These are phyloP conservation scores for Pinna nobilis DNA, from an alignment of 1,140 invertebrate species.

Conservation along the genomic window DNA sequence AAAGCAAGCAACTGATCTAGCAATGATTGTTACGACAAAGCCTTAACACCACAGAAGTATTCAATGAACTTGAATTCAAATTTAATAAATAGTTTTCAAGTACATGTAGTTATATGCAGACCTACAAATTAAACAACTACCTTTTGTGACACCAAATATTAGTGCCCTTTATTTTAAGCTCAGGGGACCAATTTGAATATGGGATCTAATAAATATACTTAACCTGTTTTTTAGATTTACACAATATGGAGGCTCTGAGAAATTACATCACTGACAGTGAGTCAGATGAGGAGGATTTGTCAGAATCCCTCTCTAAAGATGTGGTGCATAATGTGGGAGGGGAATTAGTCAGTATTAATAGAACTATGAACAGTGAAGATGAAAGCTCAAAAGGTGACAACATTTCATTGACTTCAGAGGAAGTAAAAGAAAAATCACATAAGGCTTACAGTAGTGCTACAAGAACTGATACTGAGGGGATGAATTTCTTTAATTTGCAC, in stretches of 20 bases:
- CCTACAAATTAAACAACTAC: not conserved
- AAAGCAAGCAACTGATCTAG: no score
- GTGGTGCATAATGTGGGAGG: no score
- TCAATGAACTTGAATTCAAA: not conserved
- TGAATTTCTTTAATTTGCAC: constrained; percentile 33
- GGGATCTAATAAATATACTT: no score
- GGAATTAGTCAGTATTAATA: no score
- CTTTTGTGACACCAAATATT: not conserved
- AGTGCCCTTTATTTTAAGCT: no score
- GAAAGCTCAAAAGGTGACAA: not conserved
- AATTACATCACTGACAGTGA: constrained; percentile 35
- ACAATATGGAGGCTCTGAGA: constrained; percentile 38
- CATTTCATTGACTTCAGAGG: no score
- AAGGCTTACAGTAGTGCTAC: not conserved
- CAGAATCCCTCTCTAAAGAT: no score
- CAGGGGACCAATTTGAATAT: no score
- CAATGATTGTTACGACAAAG: no score
- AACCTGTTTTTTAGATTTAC: not conserved
- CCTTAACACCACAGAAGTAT: no score
- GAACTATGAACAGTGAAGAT: constrained; percentile 23
- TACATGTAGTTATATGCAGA: not conserved
- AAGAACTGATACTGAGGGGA: not conserved
- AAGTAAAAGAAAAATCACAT: no score
- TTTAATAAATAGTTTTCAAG: not conserved
- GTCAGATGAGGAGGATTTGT: not conserved